Evolutionary conservation across 2,113 vertebrate species (phyloP), one percentile per base, ranked within the genome.

Genomic region (Pristiophorus japonicus): DNA sequence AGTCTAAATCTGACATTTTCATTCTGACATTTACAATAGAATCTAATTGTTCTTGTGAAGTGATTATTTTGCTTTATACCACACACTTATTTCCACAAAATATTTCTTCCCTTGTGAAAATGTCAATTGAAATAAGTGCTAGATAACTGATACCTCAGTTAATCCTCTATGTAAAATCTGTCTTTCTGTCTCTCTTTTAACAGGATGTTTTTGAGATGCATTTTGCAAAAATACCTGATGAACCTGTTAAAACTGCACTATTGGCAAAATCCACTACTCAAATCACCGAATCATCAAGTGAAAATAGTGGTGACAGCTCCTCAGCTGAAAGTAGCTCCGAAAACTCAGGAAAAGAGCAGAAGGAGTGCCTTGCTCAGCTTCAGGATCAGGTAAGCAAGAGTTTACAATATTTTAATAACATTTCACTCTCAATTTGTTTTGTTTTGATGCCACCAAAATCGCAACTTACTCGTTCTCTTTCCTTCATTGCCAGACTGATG

Each of bases 121-220:
- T 6, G 5, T 81, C 16, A 20, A 0, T 81, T 81, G 14, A 18
- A 45, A 5, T 42, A 81, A 81, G 42, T 42, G 16, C 16, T 42
- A 42, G 16, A 6, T 42, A 81, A 81, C 78, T 81, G 38, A 5
- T 78, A 42, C 16, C 38, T 38, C 4, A 45, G 16, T 81, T 81
- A 45, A 81, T 73, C 59, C 10, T 59, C 59, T 24, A 30, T 27
- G 27, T 30, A 30, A 70, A 4, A 7, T 7, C 22, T 70, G 24
- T 30, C 4, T 30, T 70, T 70, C 75, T n/a, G 42, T 20, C 27
- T 30, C 27, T 6, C 42, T 81, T 42, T 42, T 42, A 81, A 92
- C 96, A 99, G 99, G 98, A 99, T 62, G 98, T 99, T 96, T 99
- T 99, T 96, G 99, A 99, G 97, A 97, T 96, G 14, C 97, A 97